Evolutionary conservation across 2,888 invertebrate species (phyloP).

Genomic region (Caenorhabditis uteleia): DNA sequence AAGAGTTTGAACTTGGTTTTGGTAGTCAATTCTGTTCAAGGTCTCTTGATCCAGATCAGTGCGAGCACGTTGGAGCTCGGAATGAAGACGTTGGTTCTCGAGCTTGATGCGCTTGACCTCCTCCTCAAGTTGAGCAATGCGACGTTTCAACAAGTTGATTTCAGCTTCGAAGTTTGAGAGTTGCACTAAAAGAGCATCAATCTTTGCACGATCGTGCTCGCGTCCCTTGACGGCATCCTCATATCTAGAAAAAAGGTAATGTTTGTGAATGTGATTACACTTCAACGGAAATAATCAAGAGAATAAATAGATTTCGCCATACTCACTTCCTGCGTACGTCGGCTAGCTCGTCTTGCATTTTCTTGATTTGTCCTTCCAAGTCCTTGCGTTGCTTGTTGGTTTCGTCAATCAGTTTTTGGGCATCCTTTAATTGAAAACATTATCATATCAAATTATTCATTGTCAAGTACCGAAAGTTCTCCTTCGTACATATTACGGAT

Average conservation of each 20-base stretch:
- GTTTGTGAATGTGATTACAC: constrained; percentile 3
- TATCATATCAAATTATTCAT: neutral
- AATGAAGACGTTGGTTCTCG: constrained; percentile 69
- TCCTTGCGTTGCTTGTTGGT: constrained; percentile 56
- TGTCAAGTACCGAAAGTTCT: constrained; percentile 31
- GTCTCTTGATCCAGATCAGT: constrained; percentile 73
- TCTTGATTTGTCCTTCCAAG: constrained; percentile 52
- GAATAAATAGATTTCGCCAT: constrained; percentile 24
- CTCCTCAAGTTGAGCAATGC: constrained; percentile 66
- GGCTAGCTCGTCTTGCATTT: constrained; percentile 56
- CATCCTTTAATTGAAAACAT: constrained; percentile 38
- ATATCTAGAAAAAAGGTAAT: constrained; percentile 52
- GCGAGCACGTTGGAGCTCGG: constrained; percentile 49
- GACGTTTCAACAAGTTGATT: constrained; percentile 70
- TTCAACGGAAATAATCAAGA: no score
- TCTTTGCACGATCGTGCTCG: constrained; percentile 69
- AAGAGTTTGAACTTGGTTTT: constrained; percentile 73
- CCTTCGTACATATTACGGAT: constrained; percentile 61
- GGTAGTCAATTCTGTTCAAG: constrained; percentile 72
- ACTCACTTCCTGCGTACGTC: constrained; percentile 60
- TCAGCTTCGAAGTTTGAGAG: constrained; percentile 72
- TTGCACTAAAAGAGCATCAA: constrained; percentile 71
- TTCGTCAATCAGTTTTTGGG: constrained; percentile 58
- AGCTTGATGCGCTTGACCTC: constrained; percentile 71
- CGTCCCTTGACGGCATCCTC: constrained; percentile 67